Base-by-base conservation (phyloP, 37 sponge, comb jelly and placozoan genomes). In the Oopsacas minuta region DNA sequence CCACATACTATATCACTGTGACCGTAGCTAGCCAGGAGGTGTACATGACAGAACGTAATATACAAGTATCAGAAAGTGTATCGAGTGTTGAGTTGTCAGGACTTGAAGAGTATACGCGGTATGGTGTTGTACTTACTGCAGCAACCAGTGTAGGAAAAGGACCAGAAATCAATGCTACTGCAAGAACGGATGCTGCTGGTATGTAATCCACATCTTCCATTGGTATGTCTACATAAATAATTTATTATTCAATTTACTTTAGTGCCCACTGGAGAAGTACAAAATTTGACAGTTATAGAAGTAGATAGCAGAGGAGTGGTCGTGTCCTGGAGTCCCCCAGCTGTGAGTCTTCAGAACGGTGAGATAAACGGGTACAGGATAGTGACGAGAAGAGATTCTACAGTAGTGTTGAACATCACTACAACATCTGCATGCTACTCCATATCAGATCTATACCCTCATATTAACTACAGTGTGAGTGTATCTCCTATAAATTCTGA, bases 321-420 rank as follows among this genome's bases (percentile, higher is more conserved):
- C 1, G 75, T 61, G 32, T 61, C 75, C 20, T 61, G 75, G 75
- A 61, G 75, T 32, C 75, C 75, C 28, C 75, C 75, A 61, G 75
- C 30, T 61, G 75, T 34, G 22, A 20, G 5, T 61, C 75, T 61
- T 34, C 75, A 61, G 75, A 61, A 61, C 75, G 75, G 75, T n/a
- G 75, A 25, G 75, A 61, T 61, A 3, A 61, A 25, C 30, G 75
- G 30, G 17, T 61, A 61, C 75, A 61, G 75, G 75, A 12, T 61
- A 61, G 75, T 61, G 75, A 3, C 30, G 17, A 61, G 75, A 5
- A 61, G 28, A 25, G 75, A 12, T 3, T 61, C 75, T 12, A 34
- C 20, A 61, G 1, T 61, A 3, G 75, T 61, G 75, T 61, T 34
- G 30, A 34, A 61, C 75, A 61, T 34, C 3, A 61, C 28, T 5